phyloP scores from a whole-genome alignment of 2,113 vertebrate genomes.

The Alethe diademata region DNA sequence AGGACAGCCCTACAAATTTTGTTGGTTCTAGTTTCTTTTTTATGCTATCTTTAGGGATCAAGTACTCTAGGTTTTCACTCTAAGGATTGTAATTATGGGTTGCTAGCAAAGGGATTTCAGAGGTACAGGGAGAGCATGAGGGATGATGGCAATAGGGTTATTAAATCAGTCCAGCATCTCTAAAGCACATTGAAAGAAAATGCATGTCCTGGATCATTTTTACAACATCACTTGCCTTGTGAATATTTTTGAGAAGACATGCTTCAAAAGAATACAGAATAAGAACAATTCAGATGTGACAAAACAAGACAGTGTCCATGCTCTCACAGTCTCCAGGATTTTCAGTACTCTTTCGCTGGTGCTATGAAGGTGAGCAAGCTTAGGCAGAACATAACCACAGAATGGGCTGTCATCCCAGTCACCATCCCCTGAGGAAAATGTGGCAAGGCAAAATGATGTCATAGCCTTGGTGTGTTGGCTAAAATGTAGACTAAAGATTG shows the following conservation, averaged over 20 bases:
- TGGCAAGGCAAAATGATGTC: neutral
- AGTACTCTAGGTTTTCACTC: neutral
- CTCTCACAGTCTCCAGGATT: neutral
- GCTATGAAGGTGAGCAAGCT: neutral
- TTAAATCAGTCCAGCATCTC: neutral
- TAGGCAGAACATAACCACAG: neutral
- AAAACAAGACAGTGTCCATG: neutral
- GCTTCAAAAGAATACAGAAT: neutral
- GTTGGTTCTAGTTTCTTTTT: neutral
- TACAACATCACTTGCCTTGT: neutral
- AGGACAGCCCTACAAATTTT: neutral
- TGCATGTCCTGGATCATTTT: neutral
- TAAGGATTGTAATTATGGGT: neutral
- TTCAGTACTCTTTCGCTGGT: neutral
- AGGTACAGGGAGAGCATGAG: neutral
- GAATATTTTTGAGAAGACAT: neutral
- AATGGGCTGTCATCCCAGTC: neutral
- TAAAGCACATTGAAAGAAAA: neutral
- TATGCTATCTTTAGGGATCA: neutral
- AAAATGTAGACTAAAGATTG: neutral
- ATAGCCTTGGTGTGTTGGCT: neutral
- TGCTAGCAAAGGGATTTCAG: neutral
- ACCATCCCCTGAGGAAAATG: neutral
- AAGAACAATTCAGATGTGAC: neutral
- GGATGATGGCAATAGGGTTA: fast-evolving